Evolutionary conservation across 1,140 invertebrate genomes (phyloP), one percentile per base, ranked within the genome.

Genomic region (Homarus americanus): DNA sequence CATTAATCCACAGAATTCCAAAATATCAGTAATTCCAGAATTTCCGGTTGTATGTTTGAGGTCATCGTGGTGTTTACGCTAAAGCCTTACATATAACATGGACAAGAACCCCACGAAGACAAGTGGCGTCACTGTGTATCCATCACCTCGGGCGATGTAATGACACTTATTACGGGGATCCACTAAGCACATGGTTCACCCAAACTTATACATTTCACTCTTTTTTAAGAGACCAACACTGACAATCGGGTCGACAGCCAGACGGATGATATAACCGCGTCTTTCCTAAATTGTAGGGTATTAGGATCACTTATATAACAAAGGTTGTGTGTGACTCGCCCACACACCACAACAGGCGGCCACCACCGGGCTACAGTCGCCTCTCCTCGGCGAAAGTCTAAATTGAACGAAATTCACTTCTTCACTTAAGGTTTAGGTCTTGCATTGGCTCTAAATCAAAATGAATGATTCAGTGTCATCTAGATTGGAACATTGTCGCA

Each of bases 221-320:
- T 17, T 73, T 66, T 86, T 86, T 86, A 86, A 75, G 83, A 76
- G 24, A 9, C 66, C 72, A 28, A 86, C 41, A 86, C 83, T 86
- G 83, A 86, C 83, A 86, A 86, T 86, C 72, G 41, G 41, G 72
- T 9, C 83, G 72, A 86, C 83, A 53, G 83, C 69, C 83, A 32
- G 83, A 86, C 69, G 69, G 72, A 86, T 86, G 83, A 86, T 86
- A 53, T 53, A 86, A 86, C 83, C 28, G 41, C n/a, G 32, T 86
- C 72, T 86, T 86, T 86, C 41, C 38, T 49, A 75, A 76, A 86
- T 86, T 86, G 49, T 69, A 86, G 83, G 83, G 72, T 76, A 86
- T 86, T 86, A 69, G 69, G 28, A 73, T 40, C 83, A 76, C 83
- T 86, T 85, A 85, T 72, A 63, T 73, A 40, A 85, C 82, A 69